These are phyloP conservation scores for Drosophila pseudotalamancana DNA, from an alignment of 2,888 invertebrate species.

Conservation along the genomic window DNA sequence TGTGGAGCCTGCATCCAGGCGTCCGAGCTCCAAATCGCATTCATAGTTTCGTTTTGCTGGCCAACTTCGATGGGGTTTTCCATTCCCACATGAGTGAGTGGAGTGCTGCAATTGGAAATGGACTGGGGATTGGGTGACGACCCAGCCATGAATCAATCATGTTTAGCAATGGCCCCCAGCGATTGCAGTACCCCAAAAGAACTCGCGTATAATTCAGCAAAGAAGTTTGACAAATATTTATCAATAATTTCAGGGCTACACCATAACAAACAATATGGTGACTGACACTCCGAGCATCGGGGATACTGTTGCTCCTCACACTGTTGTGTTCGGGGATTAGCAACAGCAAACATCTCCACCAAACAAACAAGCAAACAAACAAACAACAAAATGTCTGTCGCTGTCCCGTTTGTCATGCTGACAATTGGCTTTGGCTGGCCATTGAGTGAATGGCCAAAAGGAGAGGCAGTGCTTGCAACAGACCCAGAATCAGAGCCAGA, in stretches of 20 bases:
- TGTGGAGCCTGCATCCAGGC: conserved; percentile 25
- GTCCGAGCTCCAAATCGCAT: conserved; percentile 30
- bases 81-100: conserved; percentile 32
- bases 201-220: conserved; percentile 59
- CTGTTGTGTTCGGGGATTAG: conserved; percentile 55
- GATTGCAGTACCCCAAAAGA: conserved; percentile 5
- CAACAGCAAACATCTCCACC: conserved; percentile 56
- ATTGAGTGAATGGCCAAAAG: conserved; percentile 46
- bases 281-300: conserved; percentile 36
- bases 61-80: conserved; percentile 6
- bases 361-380: conserved; percentile 40
- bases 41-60: conserved; percentile 20
- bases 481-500: conserved; percentile 31
- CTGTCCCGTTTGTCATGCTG: conserved; percentile 70
- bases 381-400: conserved; percentile 62
- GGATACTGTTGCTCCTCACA: background rate
- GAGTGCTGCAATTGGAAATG: conserved; percentile 43
- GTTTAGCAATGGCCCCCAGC: conserved; percentile 37
- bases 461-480: conserved; percentile 23
- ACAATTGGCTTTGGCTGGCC: conserved; percentile 71
- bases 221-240: conserved; percentile 70
- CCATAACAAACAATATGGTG: conserved; percentile 54
- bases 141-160: conserved; percentile 71
- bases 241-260: conserved; percentile 66
- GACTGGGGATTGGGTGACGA: conserved; percentile 30